These are phyloP conservation scores for Papilio elwesi DNA, from an alignment of 2,888 invertebrate species.

Conservation along the genomic window DNA sequence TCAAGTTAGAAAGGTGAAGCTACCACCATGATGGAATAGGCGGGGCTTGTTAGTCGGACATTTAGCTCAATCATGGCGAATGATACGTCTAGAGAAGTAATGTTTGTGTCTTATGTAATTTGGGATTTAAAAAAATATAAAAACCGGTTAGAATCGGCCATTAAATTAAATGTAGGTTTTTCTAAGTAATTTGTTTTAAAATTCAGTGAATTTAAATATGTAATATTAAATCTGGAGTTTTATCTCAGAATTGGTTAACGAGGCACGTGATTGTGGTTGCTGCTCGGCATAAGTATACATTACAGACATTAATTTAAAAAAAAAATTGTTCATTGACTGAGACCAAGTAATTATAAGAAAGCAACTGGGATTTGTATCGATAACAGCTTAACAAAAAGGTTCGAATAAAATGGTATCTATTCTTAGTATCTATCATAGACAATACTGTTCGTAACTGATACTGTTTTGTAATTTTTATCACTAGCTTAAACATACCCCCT, in stretches of 20 bases:
- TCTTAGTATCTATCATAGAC: no score
- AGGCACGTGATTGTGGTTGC: background rate
- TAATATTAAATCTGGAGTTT: background rate
- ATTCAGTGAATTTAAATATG: constrained; percentile 7
- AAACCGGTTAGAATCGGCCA: constrained; percentile 7
- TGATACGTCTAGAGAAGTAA: constrained; percentile 10
- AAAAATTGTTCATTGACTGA: background rate
- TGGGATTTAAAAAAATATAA: background rate
- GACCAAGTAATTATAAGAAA: background rate
- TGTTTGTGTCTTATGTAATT: constrained; percentile 8
- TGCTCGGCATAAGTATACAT: background rate
- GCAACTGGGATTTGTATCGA: no score
- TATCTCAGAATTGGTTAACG: background rate
- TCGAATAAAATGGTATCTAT: no score
- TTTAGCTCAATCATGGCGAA: constrained; percentile 59
- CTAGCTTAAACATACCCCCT: no score
- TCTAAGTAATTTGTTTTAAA: background rate
- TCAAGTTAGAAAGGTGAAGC: constrained; percentile 60
- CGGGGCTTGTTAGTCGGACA: constrained; percentile 62
- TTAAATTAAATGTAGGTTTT: constrained; percentile 14
- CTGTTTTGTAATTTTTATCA: no score
- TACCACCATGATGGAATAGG: constrained; percentile 83
- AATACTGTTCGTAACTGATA: no score
- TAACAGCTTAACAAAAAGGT: no score
- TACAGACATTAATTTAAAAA: background rate